phyloP scores from a whole-genome alignment of 2,113 vertebrate species.

The Rutilus rutilus region DNA sequence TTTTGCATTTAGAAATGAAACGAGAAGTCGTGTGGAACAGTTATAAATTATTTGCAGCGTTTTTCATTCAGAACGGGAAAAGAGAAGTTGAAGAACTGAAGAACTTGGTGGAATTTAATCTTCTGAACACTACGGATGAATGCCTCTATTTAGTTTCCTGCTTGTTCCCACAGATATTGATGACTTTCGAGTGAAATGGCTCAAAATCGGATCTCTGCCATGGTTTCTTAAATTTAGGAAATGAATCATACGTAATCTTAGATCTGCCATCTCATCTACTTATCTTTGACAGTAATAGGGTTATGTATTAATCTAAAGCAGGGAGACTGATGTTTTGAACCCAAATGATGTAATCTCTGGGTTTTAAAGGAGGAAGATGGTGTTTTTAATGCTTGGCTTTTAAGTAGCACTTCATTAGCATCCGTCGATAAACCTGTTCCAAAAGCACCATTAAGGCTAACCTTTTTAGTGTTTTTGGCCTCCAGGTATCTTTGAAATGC shows the following conservation, averaged over 20 bases:
- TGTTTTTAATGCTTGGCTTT: neutral
- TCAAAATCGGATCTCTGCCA: neutral
- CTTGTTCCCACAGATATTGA: constrained; percentile 3
- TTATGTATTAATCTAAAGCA: neutral
- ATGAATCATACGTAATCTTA: neutral
- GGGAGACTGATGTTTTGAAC: neutral
- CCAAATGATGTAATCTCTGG: neutral
- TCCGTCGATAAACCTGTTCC: neutral
- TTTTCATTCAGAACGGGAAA: neutral
- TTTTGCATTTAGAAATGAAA: constrained; percentile 13
- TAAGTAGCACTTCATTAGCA: neutral
- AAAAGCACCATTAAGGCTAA: neutral
- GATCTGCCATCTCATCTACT: neutral
- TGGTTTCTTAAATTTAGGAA: neutral
- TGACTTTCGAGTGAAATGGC: neutral
- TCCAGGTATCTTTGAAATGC: constrained; percentile 1
- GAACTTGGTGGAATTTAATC: constrained; percentile 11
- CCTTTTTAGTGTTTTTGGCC: neutral
- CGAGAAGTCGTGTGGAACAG: neutral
- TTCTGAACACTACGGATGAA: neutral
- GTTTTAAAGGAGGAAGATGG: neutral
- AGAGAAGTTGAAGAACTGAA: neutral
- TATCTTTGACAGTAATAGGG: neutral
- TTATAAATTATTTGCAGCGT: neutral
- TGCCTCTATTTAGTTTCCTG: neutral